Evolutionary conservation across 2,888 invertebrate genomes (phyloP).

Genomic region (Diarsia brunnea): DNA sequence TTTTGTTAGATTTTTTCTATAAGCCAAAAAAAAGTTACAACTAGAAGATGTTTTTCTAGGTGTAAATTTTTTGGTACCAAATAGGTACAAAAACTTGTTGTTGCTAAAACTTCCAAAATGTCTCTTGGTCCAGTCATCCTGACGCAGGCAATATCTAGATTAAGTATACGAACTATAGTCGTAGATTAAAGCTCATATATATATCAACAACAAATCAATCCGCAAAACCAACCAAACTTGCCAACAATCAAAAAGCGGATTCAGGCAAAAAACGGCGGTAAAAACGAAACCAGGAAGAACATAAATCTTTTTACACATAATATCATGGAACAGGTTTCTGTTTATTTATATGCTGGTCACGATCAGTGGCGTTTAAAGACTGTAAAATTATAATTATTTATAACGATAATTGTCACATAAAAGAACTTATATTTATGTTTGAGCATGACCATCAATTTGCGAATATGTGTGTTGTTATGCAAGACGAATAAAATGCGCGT

Average conservation of each 20-base stretch:
- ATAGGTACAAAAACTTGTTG: too few relatives aligned
- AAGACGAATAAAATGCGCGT: slow-evolving; percentile 37
- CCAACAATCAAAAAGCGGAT: slow-evolving; percentile 35
- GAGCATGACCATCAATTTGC: slow-evolving; percentile 55
- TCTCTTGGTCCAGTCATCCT: too few relatives aligned
- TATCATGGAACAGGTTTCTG: slow-evolving; percentile 45
- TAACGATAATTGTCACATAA: slow-evolving; percentile 59
- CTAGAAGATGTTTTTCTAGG: too few relatives aligned
- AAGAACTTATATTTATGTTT: slow-evolving; percentile 54
- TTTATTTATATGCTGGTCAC: slow-evolving; percentile 53
- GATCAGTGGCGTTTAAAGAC: slow-evolving; percentile 49
- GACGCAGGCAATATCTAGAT: neutral
- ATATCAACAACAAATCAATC: slow-evolving; percentile 17
- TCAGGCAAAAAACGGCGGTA: slow-evolving; percentile 48
- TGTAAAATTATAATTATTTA: slow-evolving; percentile 58
- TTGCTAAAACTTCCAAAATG: too few relatives aligned
- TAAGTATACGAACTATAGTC: too few relatives aligned
- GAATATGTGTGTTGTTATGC: slow-evolving; percentile 47
- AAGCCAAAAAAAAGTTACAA: too few relatives aligned
- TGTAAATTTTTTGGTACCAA: too few relatives aligned
- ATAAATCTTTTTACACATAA: slow-evolving; percentile 57
- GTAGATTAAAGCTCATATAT: neutral
- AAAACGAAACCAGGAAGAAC: slow-evolving; percentile 52
- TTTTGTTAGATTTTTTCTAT: too few relatives aligned
- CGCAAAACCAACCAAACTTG: slow-evolving; percentile 19